Evolutionary conservation across 2,888 invertebrate genomes (phyloP).

Genomic region (Pomacea canaliculata): DNA sequence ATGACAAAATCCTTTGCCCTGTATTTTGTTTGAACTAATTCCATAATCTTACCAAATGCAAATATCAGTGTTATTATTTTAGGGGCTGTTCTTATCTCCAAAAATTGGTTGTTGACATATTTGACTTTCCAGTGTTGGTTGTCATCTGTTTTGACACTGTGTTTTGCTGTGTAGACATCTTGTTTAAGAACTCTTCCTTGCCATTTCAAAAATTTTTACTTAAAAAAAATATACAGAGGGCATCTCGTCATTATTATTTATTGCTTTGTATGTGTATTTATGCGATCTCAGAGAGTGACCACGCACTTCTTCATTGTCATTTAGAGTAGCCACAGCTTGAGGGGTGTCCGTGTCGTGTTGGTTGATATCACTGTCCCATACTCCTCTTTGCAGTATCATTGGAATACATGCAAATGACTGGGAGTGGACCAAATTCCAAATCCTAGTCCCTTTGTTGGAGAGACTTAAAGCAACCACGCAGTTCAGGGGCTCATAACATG

Average conservation of each 20-base stretch:
- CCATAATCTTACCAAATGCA: constrained; percentile 18
- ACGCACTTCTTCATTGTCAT: not conserved
- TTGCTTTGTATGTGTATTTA: constrained; percentile 1
- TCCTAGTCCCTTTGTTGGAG: not conserved
- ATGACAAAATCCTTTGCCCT: not conserved
- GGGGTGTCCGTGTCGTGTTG: too few relatives aligned
- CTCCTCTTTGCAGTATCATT: too few relatives aligned
- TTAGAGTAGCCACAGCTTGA: too few relatives aligned
- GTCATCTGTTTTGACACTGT: too few relatives aligned
- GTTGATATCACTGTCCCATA: too few relatives aligned
- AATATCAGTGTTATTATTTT: not conserved
- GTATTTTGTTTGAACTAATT: constrained; percentile 4
- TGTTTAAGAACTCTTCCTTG: not conserved
- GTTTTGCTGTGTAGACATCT: too few relatives aligned
- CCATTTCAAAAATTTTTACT: not conserved
- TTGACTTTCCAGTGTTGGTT: too few relatives aligned
- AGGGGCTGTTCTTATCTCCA: too few relatives aligned
- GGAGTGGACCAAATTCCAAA: too few relatives aligned
- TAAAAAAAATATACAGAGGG: not conserved
- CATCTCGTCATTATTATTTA: constrained; percentile 3
- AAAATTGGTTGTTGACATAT: too few relatives aligned
- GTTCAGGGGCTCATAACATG: constrained; percentile 3
- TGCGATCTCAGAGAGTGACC: constrained; percentile 4
- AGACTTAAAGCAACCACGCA: constrained; percentile 9
- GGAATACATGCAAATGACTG: too few relatives aligned